phyloP scores from a whole-genome alignment of 2,113 vertebrate species.

The Petaurus breviceps region DNA sequence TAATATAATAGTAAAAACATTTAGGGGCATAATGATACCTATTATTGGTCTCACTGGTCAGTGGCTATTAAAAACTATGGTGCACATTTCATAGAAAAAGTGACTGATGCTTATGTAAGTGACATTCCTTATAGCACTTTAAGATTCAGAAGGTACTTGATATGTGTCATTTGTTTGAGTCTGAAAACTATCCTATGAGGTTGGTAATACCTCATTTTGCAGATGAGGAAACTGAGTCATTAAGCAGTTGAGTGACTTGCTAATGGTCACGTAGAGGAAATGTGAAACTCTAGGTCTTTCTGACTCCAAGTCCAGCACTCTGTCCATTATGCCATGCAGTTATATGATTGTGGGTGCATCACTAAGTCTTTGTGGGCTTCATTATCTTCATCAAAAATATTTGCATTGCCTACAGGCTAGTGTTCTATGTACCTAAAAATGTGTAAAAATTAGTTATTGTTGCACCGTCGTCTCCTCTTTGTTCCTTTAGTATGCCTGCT shows the following conservation, averaged over 20 bases:
- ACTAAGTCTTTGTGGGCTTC: neutral
- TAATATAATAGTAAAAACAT: neutral
- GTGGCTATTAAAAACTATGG: neutral
- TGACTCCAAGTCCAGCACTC: neutral
- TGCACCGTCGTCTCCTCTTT: neutral
- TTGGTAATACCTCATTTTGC: neutral
- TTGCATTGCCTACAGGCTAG: neutral
- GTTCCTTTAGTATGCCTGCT: neutral
- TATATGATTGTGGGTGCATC: neutral
- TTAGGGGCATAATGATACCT: neutral
- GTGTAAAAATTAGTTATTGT: neutral
- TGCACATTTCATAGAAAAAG: neutral
- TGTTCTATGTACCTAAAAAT: neutral
- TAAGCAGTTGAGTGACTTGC: neutral
- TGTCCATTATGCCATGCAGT: neutral
- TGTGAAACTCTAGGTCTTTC: neutral
- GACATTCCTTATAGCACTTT: neutral
- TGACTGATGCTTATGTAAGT: neutral
- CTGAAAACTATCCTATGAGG: neutral
- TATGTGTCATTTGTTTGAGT: neutral
- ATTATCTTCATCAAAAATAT: neutral
- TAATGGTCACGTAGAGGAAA: neutral
- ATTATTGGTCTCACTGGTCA: neutral
- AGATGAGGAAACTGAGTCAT: neutral
- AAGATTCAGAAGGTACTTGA: neutral